phyloP scores from a whole-genome alignment of 2,888 invertebrate genomes.

The Lycophotia porphyrea region DNA sequence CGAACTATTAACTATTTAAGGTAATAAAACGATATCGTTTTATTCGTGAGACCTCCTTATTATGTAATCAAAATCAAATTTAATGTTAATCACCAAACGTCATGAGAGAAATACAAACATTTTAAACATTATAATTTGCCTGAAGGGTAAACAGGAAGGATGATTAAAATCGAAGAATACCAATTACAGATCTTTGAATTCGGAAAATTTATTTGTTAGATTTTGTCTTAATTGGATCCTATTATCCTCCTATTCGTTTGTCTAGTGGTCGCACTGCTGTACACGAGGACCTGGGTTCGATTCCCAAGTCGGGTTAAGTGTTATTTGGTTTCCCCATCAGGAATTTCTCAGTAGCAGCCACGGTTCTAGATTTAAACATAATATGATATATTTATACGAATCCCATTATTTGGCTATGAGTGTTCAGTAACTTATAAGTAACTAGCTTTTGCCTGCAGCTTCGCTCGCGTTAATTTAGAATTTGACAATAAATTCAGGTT shows the following conservation, averaged over 20 bases:
- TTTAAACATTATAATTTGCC: slow-evolving; percentile 77
- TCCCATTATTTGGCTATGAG: slow-evolving; percentile 34
- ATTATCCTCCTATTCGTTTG: slow-evolving; percentile 21
- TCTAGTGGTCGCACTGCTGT: neutral
- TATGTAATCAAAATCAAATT: slow-evolving; percentile 85
- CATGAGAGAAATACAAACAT: slow-evolving; percentile 82
- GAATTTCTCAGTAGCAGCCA: too few relatives aligned
- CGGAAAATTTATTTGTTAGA: slow-evolving; percentile 41
- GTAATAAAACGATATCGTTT: slow-evolving; percentile 70
- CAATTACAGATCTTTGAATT: slow-evolving; percentile 71
- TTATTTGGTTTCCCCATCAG: too few relatives aligned
- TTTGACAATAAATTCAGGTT: too few relatives aligned
- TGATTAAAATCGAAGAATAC: slow-evolving; percentile 75
- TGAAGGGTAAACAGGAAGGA: slow-evolving; percentile 74
- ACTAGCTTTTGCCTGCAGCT: too few relatives aligned
- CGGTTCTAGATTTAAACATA: neutral
- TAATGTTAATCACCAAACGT: slow-evolving; percentile 80
- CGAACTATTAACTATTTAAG: slow-evolving; percentile 63
- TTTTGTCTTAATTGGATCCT: slow-evolving; percentile 33
- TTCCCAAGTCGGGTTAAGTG: too few relatives aligned
- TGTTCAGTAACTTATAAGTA: slow-evolving; percentile 20
- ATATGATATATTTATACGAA: slow-evolving; percentile 27
- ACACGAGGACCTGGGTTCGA: too few relatives aligned
- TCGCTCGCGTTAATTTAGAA: too few relatives aligned
- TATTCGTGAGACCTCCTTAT: slow-evolving; percentile 68